Base-by-base conservation (phyloP, 2,888 invertebrate species). In the Nephrotoma guestfalica region DNA sequence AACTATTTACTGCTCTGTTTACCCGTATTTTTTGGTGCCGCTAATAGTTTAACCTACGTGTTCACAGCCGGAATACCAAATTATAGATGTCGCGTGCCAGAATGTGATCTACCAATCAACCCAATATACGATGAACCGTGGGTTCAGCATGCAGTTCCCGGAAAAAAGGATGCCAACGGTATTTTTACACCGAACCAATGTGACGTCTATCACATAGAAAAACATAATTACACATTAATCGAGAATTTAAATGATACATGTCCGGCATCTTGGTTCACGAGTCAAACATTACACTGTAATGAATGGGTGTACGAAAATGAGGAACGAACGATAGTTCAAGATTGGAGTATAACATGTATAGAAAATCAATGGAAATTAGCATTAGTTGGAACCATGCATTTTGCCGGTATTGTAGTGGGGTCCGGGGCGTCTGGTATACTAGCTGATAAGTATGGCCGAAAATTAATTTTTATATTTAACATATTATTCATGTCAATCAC, bases 391-490 rank as follows among this genome's bases (percentile, higher is more conserved):
- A 93, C 93, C 0, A 90, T 93, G 86, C 94, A 94, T 90, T 94
- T 94, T 90, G 93, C 93, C 11, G 94, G 94, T 0, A 92, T 94
- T 84, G 93, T 94, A 47, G 90, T 93, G 85, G 94, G 94, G 41
- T 93, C 94, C 6, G 93, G 93, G 6, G 84, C 93, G 0, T 93
- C 93, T 87, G 94, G 94, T 18, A 91, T 93, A 88, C 89, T 94
- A 30, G 94, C 94, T 3, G 94, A 94, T 90, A 93, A 92, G 94
- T 94, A 91, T 90, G 94, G 94, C 0, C 91, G 94, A 87, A 93
- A 94, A 90, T 88, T 91, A 41, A 91, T 94, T 30, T 94, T 94
- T 88, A 91, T 94, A 86, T 89, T 93, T 87, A 93, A 93, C 88
- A 93, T 93, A 71, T 88, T 93, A 6, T 90, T 93, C 47, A 93